These are phyloP conservation scores for Hesperia comma DNA, from an alignment of 2,888 invertebrate genomes.

Conservation along the genomic window DNA sequence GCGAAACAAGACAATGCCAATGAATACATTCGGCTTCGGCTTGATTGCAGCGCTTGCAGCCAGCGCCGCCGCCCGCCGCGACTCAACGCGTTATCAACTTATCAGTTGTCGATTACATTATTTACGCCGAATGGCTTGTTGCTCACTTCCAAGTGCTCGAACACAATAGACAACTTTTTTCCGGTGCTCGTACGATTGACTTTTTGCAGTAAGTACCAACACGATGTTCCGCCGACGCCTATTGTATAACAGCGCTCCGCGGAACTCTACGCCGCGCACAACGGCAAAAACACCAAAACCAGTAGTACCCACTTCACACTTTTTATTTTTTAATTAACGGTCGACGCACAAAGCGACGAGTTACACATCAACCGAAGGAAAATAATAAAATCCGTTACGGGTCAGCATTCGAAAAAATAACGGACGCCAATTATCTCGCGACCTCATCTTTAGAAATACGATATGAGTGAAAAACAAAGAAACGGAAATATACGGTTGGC, in stretches of 20 bases:
- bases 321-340: constrained; percentile 4
- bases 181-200: not conserved
- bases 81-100: constrained; percentile 15
- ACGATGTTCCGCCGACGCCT: not conserved
- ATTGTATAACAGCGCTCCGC: not conserved
- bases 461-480: constrained; percentile 18
- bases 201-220: not conserved
- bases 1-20: constrained; percentile 21
- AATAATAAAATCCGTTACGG: constrained; percentile 10
- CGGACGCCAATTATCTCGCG: constrained; percentile 12
- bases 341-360: not conserved
- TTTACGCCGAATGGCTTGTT: constrained; percentile 8
- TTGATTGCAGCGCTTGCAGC: constrained; percentile 12
- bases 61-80: not conserved
- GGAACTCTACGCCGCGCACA: not conserved
- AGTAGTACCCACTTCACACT: not conserved
- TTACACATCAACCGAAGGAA: not conserved
- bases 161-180: not conserved
- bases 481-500: constrained; percentile 11
- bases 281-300: not conserved
- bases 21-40: constrained; percentile 23
- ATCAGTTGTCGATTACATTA: constrained; percentile 18
- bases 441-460: constrained; percentile 19
- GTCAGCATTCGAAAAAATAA: constrained; percentile 21
- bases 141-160: not conserved